Conservation (phyloP, 2,113 vertebrate genomes). For the Lophura nycthemera region DNA sequence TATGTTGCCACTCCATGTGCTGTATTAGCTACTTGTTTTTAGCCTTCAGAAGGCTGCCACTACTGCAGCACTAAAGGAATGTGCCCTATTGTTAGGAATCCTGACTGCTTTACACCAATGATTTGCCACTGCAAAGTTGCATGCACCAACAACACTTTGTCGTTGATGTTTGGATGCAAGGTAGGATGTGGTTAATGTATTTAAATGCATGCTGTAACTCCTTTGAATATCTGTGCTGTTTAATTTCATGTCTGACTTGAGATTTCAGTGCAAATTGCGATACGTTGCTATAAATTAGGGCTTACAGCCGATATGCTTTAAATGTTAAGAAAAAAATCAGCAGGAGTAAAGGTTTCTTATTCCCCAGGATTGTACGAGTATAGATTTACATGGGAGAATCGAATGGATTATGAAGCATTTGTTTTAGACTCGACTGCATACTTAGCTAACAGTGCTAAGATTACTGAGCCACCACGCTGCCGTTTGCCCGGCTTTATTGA, state of each 20-base stretch:
- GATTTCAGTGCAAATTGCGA: slow-evolving; percentile 48
- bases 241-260: slow-evolving; percentile 54
- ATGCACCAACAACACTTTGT: slow-evolving; percentile 94
- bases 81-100: slow-evolving; percentile 89
- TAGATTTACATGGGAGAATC: slow-evolving; percentile 17
- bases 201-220: slow-evolving; percentile 73
- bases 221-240: slow-evolving; percentile 53
- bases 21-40: slow-evolving; percentile 67
- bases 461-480: slow-evolving; percentile 23
- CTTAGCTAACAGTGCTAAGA: slow-evolving; percentile 49
- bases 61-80: slow-evolving; percentile 85
- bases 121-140: slow-evolving; percentile 98
- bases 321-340: not conserved
- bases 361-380: not conserved
- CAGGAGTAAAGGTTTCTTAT: slow-evolving; percentile 31
- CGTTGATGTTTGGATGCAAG: slow-evolving; percentile 98
- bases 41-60: slow-evolving; percentile 77
- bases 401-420: slow-evolving; percentile 32
- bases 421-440: slow-evolving; percentile 35
- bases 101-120: slow-evolving; percentile 89
- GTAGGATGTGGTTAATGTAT: slow-evolving; percentile 82
- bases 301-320: not conserved
- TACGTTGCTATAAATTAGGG: slow-evolving; percentile 24
- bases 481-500: slow-evolving; percentile 45
- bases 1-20: slow-evolving; percentile 76